Percentiles rank a stretch among this genome's conserved stretches.
Conservation (phyloP, 2,888 invertebrate species). For the Sthenelais limicola region DNA sequence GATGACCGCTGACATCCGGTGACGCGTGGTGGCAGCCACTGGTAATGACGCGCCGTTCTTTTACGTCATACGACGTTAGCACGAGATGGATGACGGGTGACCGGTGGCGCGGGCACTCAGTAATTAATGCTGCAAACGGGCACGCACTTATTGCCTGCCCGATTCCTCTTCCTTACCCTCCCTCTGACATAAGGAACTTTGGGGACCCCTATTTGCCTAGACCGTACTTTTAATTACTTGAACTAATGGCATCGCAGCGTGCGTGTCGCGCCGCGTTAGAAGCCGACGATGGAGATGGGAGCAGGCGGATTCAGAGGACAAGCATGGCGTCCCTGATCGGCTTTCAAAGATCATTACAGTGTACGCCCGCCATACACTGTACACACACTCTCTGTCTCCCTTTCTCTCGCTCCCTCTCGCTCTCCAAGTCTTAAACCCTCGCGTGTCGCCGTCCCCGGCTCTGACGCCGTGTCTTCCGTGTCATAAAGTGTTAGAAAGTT, state of each 20-base stretch:
- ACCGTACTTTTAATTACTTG: conserved; percentile 39
- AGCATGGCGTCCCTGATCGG: conserved; percentile 12
- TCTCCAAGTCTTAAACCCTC: conserved; percentile 25
- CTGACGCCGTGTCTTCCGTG: conserved; percentile 37
- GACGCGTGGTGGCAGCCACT: conserved; percentile 11
- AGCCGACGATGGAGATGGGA: background rate
- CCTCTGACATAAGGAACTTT: conserved; percentile 38
- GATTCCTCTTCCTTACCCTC: conserved; percentile 11
- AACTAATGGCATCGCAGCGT: conserved; percentile 31
- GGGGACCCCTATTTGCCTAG: conserved; percentile 25
- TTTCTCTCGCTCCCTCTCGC: too few species aligned
- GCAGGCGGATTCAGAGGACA: background rate
- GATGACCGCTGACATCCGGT: conserved; percentile 22
- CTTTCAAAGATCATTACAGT: conserved; percentile 37
- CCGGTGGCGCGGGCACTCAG: background rate
- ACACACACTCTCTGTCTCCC: too few species aligned
- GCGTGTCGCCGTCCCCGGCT: conserved; percentile 26
- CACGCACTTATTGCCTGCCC: conserved; percentile 6
- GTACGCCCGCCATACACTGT: too few species aligned
- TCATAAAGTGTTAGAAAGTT: conserved; percentile 37
- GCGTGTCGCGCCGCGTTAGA: conserved; percentile 32
- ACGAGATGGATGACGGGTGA: conserved; percentile 21
- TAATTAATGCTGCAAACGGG: conserved; percentile 23
- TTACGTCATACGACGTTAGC: conserved; percentile 36
- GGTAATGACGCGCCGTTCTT: conserved; percentile 11